Evolutionary conservation across 2,797 vertebrate species (phyloP).

Genomic region (Rousettus madagascariensis): DNA sequence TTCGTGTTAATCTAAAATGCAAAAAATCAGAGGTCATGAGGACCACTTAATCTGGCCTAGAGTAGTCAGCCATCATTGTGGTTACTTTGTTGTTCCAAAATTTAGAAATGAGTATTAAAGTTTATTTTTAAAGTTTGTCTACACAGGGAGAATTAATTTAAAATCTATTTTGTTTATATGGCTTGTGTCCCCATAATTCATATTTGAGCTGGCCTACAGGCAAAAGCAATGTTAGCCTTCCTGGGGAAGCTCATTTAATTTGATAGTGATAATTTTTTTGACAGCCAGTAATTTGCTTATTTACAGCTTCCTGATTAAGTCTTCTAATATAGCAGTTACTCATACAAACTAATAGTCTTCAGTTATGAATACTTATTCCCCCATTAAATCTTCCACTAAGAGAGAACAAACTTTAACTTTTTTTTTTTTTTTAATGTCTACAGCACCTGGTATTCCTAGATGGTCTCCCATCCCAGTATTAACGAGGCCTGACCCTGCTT

Average conservation of each 20-base stretch:
- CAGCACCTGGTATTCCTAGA: too few relatives aligned
- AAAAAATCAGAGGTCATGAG: background rate
- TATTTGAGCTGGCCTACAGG: slow-evolving; percentile 66
- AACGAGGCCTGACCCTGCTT: too few relatives aligned
- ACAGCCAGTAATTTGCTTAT: slow-evolving; percentile 81
- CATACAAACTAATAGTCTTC: slow-evolving; percentile 67
- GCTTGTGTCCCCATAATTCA: slow-evolving; percentile 57
- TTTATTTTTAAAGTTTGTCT: slow-evolving; percentile 71
- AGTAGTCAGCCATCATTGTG: background rate
- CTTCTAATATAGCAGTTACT: slow-evolving; percentile 63
- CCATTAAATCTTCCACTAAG: slow-evolving; percentile 28
- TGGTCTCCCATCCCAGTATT: too few relatives aligned
- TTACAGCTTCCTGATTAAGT: slow-evolving; percentile 78
- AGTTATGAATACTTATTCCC: slow-evolving; percentile 17
- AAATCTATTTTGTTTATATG: slow-evolving; percentile 71
- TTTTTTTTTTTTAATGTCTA: background rate
- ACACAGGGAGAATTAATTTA: slow-evolving; percentile 68
- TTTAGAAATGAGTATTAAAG: slow-evolving; percentile 34
- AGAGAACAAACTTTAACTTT: slow-evolving; percentile 36
- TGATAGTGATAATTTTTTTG: slow-evolving; percentile 79
- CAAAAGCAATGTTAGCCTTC: slow-evolving; percentile 76
- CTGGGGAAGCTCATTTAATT: slow-evolving; percentile 76
- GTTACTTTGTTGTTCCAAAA: slow-evolving; percentile 50
- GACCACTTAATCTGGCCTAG: background rate
- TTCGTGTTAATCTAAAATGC: slow-evolving; percentile 30